A percentile compares a stretch with the other conserved stretches of the same genome.
Evolutionary conservation across 2,113 vertebrate species (phyloP).

Genomic region (Gnathonemus echidnorhynchus): DNA sequence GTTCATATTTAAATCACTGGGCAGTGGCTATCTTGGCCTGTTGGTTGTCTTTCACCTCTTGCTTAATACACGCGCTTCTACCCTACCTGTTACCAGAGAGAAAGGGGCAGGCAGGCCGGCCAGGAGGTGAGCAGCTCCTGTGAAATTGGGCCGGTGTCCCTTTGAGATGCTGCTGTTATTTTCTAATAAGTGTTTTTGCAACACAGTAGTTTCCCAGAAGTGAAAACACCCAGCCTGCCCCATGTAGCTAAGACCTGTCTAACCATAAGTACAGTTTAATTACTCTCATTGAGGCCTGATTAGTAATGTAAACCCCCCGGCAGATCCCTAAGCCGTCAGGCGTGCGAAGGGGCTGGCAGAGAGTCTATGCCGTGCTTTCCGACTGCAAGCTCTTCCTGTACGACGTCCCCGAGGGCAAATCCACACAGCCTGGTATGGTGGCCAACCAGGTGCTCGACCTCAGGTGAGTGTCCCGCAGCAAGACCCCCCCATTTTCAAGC

Average conservation of each 20-base stretch:
- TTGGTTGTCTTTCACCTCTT: background rate
- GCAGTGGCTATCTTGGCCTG: background rate
- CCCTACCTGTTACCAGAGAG: background rate
- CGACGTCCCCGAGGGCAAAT: constrained; percentile 87
- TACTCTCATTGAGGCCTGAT: background rate
- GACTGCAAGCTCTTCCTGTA: constrained; percentile 95
- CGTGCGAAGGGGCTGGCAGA: constrained; percentile 96
- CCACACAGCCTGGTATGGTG: constrained; percentile 80
- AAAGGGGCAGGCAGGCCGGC: background rate
- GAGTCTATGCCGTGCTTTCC: constrained; percentile 85
- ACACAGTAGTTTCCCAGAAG: background rate
- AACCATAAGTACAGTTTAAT: background rate
- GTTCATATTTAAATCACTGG: background rate
- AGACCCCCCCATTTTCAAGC: background rate
- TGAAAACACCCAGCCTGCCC: background rate
- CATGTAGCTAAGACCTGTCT: background rate
- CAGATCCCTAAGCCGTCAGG: constrained; percentile 95
- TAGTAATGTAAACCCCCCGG: background rate
- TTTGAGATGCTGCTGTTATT: background rate
- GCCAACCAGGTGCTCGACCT: constrained; percentile 92
- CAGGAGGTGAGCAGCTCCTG: background rate
- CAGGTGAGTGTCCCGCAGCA: constrained; percentile 61
- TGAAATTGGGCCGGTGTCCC: background rate
- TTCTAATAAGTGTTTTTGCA: background rate
- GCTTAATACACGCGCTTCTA: background rate